phyloP scores from a whole-genome alignment of 2,113 vertebrate species.

The Xyrauchen texanus region DNA sequence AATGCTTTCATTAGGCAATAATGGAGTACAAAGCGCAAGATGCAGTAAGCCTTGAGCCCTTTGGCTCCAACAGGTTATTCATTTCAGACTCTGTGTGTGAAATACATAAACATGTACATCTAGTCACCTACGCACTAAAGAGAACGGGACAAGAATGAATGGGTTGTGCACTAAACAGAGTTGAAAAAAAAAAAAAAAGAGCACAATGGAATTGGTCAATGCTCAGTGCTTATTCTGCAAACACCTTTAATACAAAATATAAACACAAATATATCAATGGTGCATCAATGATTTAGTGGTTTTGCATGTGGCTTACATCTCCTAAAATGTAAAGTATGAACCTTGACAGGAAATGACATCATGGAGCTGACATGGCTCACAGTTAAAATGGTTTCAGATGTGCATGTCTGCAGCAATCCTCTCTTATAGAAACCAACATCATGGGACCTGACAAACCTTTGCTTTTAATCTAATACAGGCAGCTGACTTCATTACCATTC shows the following conservation, averaged over 20 bases:
- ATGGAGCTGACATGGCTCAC: not conserved
- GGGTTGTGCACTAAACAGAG: too few species aligned
- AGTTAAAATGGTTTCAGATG: constrained; percentile 45
- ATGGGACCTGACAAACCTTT: constrained; percentile 11
- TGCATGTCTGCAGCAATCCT: constrained; percentile 2
- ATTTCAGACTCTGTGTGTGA: too few species aligned
- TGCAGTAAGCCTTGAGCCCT: not conserved
- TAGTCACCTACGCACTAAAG: too few species aligned
- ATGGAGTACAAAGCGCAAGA: not conserved
- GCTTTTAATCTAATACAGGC: not conserved
- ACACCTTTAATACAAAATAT: too few species aligned
- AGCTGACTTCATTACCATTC: constrained; percentile 23
- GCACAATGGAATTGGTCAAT: too few species aligned
- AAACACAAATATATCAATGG: too few species aligned
- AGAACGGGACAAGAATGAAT: too few species aligned
- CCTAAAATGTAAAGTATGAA: not conserved
- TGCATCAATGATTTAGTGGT: too few species aligned
- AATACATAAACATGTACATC: too few species aligned
- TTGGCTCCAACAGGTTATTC: not conserved
- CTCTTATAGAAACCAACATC: constrained; percentile 7
- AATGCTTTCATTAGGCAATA: not conserved
- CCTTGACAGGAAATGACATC: constrained; percentile 16
- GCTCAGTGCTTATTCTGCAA: too few species aligned
- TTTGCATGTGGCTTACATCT: not conserved
- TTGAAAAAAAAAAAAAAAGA: too few species aligned